Percentiles rank a stretch among this genome's conserved stretches.
These are phyloP conservation scores for Scaptomyza tumidula DNA, from an alignment of 2,888 invertebrate genomes.

Conservation along the genomic window DNA sequence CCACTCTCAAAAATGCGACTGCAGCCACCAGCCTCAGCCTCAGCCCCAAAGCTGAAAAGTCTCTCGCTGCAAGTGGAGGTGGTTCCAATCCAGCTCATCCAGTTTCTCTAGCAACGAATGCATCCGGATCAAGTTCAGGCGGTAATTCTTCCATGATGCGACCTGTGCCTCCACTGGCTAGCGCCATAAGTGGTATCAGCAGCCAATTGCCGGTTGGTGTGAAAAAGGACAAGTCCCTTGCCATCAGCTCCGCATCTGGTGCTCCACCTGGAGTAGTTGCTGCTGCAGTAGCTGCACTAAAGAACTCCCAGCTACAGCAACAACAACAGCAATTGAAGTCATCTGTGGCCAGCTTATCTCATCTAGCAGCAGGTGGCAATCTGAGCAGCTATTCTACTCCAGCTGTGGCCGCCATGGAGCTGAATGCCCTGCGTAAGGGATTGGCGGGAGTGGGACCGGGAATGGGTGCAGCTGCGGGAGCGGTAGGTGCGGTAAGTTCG, in stretches of 20 bases:
- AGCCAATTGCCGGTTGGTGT: slow-evolving; percentile 36
- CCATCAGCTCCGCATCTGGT: slow-evolving; percentile 17
- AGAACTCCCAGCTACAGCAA: slow-evolving; percentile 50
- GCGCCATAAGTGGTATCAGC: slow-evolving; percentile 49
- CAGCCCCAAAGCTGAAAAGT: slow-evolving; percentile 80
- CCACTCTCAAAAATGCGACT: slow-evolving; percentile 91
- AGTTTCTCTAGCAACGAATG: slow-evolving; percentile 17
- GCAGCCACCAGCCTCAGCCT: slow-evolving; percentile 81
- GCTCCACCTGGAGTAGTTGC: slow-evolving; percentile 41
- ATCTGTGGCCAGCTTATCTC: slow-evolving; percentile 69
- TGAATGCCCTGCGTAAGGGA: slow-evolving; percentile 78
- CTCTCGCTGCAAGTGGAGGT: slow-evolving; percentile 24
- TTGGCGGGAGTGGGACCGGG: slow-evolving; percentile 54
- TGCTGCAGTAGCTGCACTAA: slow-evolving; percentile 69
- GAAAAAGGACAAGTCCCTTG: slow-evolving; percentile 43
- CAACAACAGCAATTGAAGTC: slow-evolving; percentile 69
- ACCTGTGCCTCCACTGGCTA: slow-evolving; percentile 85
- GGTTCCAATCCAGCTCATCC: slow-evolving; percentile 17
- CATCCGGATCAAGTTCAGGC: slow-evolving; percentile 5
- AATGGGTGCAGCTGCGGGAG: slow-evolving; percentile 59
- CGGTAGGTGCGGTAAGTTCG: slow-evolving; percentile 83
- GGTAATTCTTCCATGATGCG: slow-evolving; percentile 52
- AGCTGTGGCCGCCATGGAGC: slow-evolving; percentile 57
- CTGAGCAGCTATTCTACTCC: slow-evolving; percentile 52
- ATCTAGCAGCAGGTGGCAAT: slow-evolving; percentile 64